Base-by-base conservation (phyloP, 2,113 vertebrate species). In the Chaenogobius annularis region DNA sequence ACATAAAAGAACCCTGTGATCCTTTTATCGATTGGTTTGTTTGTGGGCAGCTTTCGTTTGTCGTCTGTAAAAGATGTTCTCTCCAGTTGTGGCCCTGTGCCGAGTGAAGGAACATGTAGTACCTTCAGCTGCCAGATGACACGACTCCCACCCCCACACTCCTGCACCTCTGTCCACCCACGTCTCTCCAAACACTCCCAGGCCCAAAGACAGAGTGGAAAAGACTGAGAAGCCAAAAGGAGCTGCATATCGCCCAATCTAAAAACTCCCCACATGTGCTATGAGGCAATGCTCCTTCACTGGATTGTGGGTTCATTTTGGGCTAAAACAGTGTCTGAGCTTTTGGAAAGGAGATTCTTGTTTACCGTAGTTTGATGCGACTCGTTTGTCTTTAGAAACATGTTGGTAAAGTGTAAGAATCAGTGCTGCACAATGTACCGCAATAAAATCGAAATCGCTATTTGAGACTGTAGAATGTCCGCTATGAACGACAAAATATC, bases 121-220 rank as follows among this genome's bases (percentile, higher is more conserved):
- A 69, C 67, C 81, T 26, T 69, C 70, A 68, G 66, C 78, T 79
- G 74, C 77, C 84, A 72, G 73, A 82, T 85, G 83, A 81, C 71
- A 17, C 54, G 10, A 50, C 55, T 48, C 46, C 66, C 20, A 72
- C 61, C n/a, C 31, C 10, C 31, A n/a, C 61, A 6, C 10, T 40
- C 3, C 59, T 35, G 23, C 61, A 67, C 52, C 22, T 61, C 20
- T 68, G 3, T 68, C 70, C 63, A 7, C 77, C 68, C 77, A 71
- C 66, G 70, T 70, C 80, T 40, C 56, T 55, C 59, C 19, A 44
- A 77, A 77, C 79, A 70, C 37, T 70, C 44, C 68, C 70, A 75
- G 50, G 59, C 80, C 63, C 69, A 62, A 52, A 82, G 76, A 81
- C 26, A 46, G 19, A 73, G 59, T 62, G 47, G 63, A 68, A 56